Base-by-base conservation (phyloP, 2,888 invertebrate genomes). In the Villa cingulata region DNA sequence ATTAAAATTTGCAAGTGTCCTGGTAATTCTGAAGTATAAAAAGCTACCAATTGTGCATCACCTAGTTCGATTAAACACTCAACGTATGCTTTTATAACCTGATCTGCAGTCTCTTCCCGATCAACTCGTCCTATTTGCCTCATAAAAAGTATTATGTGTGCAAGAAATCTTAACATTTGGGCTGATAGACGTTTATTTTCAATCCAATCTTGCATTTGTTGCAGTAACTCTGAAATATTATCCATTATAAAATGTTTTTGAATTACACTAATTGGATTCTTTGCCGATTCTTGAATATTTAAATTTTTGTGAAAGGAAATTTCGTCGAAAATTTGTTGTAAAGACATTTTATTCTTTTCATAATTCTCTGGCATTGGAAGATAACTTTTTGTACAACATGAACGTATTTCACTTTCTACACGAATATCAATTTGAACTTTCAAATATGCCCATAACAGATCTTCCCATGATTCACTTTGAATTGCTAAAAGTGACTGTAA, bases 361-460 rank as follows among this genome's bases (percentile, higher is more conserved):
- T 82, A 83, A 37, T 74, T 74, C n/a, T 77, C 75, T 0, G 82
- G 80, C 70, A 83, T 71, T 1, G 70, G 59, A 18, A 70, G 63
- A 55, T 78, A 80, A 6, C 65, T 65, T 56, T 71, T 74, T 23
- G 73, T 62, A 55, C 76, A 74, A 49, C 74, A 72, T 20, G 76
- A 74, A 34, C 83, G 69, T 27, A 87, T 71, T 66, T 86, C 84
- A 48, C 78, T 80, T 62, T 95, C 94, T 0, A 92, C 89, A 54
- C 83, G 75, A 15, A 83, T 78, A 62, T 94, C 92, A 50, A 92
- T 82, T 62, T 88, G 78, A 0, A 82, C 78, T 60, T 80, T 80
- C 53, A 89, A 72, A 64, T 89, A 83, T 2, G 89, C 86, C 95
- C 95, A 96, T 23, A 95, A 70, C 52, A 83, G 72, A 65, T 96